Evolutionary conservation across 2,888 invertebrate species (phyloP).

Genomic region (Andricus curvator): DNA sequence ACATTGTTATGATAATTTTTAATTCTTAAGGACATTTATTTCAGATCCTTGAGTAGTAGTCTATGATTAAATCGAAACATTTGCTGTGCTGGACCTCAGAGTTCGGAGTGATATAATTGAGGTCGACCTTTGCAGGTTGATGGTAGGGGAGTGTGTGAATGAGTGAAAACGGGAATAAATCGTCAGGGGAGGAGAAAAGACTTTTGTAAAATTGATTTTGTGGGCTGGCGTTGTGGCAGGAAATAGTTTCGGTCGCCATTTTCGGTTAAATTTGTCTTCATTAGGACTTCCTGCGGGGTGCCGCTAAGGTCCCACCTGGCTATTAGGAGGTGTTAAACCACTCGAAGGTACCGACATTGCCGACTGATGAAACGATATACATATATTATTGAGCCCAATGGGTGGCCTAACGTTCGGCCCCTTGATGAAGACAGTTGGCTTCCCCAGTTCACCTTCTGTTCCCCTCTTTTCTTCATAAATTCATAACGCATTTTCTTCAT

Average conservation of each 20-base stretch:
- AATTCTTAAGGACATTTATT: background rate
- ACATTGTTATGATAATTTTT: background rate
- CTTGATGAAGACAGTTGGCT: conserved; percentile 44
- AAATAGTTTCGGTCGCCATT: conserved; percentile 72
- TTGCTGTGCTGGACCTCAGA: background rate
- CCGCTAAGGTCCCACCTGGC: conserved; percentile 74
- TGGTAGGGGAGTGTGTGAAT: conserved; percentile 23
- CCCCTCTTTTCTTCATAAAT: conserved; percentile 1
- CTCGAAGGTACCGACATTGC: conserved; percentile 48
- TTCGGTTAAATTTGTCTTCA: conserved; percentile 76
- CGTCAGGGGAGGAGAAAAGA: conserved; percentile 14
- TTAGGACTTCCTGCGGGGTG: conserved; percentile 74
- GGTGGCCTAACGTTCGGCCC: conserved; percentile 51
- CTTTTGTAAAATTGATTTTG: conserved; percentile 48
- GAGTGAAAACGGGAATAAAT: conserved; percentile 27
- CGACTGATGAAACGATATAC: conserved; percentile 51
- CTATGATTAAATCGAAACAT: too few relatives aligned
- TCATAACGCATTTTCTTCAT: conserved; percentile 21
- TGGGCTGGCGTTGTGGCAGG: conserved; percentile 61
- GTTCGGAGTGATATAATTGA: background rate
- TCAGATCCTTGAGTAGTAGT: too few relatives aligned
- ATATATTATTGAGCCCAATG: conserved; percentile 50
- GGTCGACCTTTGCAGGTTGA: background rate
- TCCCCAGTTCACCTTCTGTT: conserved; percentile 15
- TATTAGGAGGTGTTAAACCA: conserved; percentile 73